Conservation (phyloP, 2,888 invertebrate genomes). For the Drosophila colorata region DNA sequence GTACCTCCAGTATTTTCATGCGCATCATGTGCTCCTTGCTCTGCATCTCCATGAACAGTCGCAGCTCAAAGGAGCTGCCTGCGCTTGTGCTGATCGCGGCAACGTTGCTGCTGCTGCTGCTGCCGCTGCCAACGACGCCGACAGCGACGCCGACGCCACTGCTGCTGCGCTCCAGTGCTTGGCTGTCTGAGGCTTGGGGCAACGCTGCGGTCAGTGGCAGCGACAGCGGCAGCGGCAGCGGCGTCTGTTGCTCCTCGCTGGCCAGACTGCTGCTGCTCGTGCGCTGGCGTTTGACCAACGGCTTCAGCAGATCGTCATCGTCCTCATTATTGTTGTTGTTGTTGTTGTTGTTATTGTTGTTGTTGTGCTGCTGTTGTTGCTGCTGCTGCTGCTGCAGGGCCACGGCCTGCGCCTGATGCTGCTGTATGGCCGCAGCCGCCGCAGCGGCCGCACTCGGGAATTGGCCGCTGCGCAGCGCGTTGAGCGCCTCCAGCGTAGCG, state of each 20-base stretch:
- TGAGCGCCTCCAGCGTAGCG: constrained; percentile 84
- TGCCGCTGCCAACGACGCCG: constrained; percentile 33
- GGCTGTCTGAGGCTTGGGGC: constrained; percentile 48
- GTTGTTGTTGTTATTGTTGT: constrained; percentile 63
- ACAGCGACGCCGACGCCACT: constrained; percentile 16
- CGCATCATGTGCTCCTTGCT: constrained; percentile 85
- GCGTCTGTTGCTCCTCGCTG: constrained; percentile 59
- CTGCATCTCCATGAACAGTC: constrained; percentile 85
- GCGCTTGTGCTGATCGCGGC: constrained; percentile 20
- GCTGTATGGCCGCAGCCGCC: constrained; percentile 81
- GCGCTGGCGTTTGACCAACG: constrained; percentile 77
- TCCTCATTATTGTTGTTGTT: constrained; percentile 67
- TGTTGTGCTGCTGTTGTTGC: constrained; percentile 42
- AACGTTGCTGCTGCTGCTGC: constrained; percentile 12
- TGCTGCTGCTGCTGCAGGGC: constrained; percentile 73
- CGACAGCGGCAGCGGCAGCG: constrained; percentile 36
- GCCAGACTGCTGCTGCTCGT: constrained; percentile 70
- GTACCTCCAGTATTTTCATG: constrained; percentile 85
- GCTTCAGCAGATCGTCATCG: constrained; percentile 69
- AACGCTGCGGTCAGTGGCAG: constrained; percentile 16
- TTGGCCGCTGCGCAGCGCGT: constrained; percentile 83
- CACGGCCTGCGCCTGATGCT: constrained; percentile 75
- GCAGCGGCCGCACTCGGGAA: constrained; percentile 83
- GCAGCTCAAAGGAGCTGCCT: constrained; percentile 74
- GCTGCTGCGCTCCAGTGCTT: constrained; percentile 64